Base-by-base conservation (phyloP, 2,797 vertebrate species). In the Kryptolebias ocellatus region DNA sequence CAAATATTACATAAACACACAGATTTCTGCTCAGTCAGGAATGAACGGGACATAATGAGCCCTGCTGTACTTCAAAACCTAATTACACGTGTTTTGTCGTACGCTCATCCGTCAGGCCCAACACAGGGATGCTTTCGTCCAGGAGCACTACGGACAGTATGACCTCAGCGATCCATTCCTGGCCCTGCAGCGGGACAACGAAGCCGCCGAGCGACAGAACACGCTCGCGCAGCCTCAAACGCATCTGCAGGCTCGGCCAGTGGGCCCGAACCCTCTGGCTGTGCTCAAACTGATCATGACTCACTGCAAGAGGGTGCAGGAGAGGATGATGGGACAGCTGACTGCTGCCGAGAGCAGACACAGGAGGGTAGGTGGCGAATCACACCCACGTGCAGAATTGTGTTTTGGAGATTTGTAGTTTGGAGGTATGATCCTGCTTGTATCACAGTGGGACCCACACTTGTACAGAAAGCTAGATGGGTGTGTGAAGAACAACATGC, bases 241-340 rank as follows among this genome's bases (percentile, higher is more conserved):
- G 0, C 74, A 83, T 94, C 74, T 75, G 89, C 73, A 94, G 92
- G 90, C 90, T 84, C 57, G 87, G 90, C 72, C 93, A 67, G 79
- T 93, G 92, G 92, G 55, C 87, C 92, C 96, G 31, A 98, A 96
- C 83, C 98, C 98, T 0, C 90, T 99, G 46, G 96, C 96, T 1
- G 86, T 99, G 46, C 91, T 99, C 5, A 98, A 97, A 81, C 94
- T 95, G 76, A 96, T 99, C 85, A 97, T 98, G 96, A 94, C 95
- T 61, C 97, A 98, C 64, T 99, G 97, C 85, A 98, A 96, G 90
- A 95, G 90, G 68, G 98, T 98, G 97, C 98, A 99, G 87, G 97
- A 99, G 72, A 96, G 95, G 77, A 98, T 99, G 96, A 90, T 98
- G 89, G 95, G 95, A 58, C 98, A 99, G 57, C 85, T 99, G 54